A percentile compares a stretch with the other conserved stretches of the same genome.
Conservation (phyloP, 1,140 invertebrate genomes). For the Apis laboriosa region DNA sequence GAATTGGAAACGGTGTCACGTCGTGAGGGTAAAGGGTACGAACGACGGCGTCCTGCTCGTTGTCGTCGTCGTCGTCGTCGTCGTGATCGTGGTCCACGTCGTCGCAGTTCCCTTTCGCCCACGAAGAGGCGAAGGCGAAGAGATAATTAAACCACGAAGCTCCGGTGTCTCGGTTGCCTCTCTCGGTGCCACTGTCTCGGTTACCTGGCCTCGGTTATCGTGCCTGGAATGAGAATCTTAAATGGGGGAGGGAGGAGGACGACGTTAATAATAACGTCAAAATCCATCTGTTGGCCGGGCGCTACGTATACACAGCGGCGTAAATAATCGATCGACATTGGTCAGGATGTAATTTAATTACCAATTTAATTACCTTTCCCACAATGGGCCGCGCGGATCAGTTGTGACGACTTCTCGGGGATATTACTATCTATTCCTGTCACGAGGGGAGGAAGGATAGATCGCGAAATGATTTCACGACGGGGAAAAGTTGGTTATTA, state of each 20-base stretch:
- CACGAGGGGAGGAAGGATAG: no score
- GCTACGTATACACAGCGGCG: background rate
- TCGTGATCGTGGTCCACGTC: conserved; percentile 40
- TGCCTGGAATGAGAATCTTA: conserved; percentile 63
- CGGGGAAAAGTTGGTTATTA: no score
- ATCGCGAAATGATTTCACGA: no score
- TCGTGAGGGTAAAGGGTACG: conserved; percentile 51
- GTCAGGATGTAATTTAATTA: conserved; percentile 30
- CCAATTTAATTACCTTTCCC: conserved; percentile 30
- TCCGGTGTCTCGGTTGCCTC: conserved; percentile 25
- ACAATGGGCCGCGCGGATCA: background rate
- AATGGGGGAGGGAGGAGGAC: conserved; percentile 28
- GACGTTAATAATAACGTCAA: conserved; percentile 48
- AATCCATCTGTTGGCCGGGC: conserved; percentile 8
- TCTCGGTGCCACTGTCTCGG: conserved; percentile 50
- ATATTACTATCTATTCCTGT: background rate
- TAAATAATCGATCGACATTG: conserved; percentile 53
- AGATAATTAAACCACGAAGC: conserved; percentile 68
- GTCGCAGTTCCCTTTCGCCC: conserved; percentile 39
- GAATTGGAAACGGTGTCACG: conserved; percentile 69
- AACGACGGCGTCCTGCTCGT: background rate
- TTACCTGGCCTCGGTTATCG: conserved; percentile 65
- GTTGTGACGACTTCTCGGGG: conserved; percentile 6
- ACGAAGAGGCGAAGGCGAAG: background rate
- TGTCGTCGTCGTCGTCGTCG: conserved; percentile 40